Evolutionary conservation across 2,797 vertebrate genomes (phyloP).

Genomic region (Luscinia luscinia): DNA sequence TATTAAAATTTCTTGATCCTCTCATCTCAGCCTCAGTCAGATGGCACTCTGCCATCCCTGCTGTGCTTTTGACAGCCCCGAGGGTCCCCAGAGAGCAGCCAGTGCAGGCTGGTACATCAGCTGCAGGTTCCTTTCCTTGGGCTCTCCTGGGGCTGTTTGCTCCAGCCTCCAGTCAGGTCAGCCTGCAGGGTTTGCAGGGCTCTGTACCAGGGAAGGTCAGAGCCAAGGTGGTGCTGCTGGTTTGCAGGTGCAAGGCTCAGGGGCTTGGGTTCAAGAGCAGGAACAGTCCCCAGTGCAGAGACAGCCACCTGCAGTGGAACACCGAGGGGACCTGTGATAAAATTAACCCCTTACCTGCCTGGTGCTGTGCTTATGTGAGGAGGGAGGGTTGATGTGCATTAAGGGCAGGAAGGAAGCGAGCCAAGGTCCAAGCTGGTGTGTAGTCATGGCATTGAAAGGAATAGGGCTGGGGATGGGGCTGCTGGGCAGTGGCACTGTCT

Average conservation of each 20-base stretch:
- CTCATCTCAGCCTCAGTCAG: background rate
- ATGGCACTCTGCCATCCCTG: background rate
- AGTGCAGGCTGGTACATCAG: background rate
- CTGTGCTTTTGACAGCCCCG: background rate
- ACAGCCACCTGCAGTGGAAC: background rate
- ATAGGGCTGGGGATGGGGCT: background rate
- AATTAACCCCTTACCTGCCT: background rate
- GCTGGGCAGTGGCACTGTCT: constrained; percentile 10
- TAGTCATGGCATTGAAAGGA: background rate
- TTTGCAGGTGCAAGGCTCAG: background rate
- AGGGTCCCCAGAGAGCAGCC: background rate
- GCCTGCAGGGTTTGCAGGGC: background rate
- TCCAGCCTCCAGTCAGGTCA: background rate
- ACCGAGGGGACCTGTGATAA: rapidly evolving
- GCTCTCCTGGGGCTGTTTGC: background rate
- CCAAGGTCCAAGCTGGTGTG: background rate
- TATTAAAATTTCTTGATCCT: background rate
- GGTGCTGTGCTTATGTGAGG: background rate
- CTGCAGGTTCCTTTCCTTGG: background rate
- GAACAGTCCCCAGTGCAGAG: background rate
- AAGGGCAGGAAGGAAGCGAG: background rate
- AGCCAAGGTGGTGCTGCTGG: background rate
- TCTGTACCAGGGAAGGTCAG: background rate
- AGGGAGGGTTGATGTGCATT: background rate
- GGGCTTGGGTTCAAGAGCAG: background rate